phyloP scores from a whole-genome alignment of 1,140 invertebrate species.

The Mya arenaria region DNA sequence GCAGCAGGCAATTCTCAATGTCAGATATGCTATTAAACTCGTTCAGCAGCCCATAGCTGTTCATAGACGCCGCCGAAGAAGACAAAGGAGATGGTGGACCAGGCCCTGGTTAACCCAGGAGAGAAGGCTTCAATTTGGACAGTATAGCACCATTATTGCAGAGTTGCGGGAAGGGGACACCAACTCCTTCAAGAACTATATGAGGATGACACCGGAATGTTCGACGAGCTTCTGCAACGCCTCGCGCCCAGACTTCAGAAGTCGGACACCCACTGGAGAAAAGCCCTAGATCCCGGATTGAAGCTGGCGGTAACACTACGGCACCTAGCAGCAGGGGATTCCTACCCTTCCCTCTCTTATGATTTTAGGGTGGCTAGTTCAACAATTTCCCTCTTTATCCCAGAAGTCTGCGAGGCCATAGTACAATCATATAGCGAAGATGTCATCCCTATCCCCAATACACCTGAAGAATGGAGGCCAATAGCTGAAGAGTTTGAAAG shows the following conservation, averaged over 20 bases:
- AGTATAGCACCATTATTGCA: slow-evolving; percentile 20
- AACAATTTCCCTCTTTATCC: slow-evolving; percentile 40
- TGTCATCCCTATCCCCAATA: neutral
- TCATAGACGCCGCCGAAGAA: slow-evolving; percentile 26
- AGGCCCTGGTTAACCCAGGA: too few relatives aligned
- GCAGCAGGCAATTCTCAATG: slow-evolving; percentile 36
- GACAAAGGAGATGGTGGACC: slow-evolving; percentile 16
- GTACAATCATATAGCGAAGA: slow-evolving; percentile 17
- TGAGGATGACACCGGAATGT: slow-evolving; percentile 59
- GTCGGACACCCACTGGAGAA: slow-evolving; percentile 20
- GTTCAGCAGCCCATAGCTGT: slow-evolving; percentile 33
- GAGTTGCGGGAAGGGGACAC: slow-evolving; percentile 44
- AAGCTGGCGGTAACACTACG: slow-evolving; percentile 54
- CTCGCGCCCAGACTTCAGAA: neutral
- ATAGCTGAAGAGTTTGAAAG: slow-evolving; percentile 29
- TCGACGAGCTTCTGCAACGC: slow-evolving; percentile 44
- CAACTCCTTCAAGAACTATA: slow-evolving; percentile 54
- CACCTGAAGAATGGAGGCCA: slow-evolving; percentile 29
- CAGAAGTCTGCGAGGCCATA: slow-evolving; percentile 54
- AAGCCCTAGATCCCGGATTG: slow-evolving; percentile 54
- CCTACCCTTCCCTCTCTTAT: slow-evolving; percentile 30
- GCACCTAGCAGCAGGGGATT: slow-evolving; percentile 42
- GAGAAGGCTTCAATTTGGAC: slow-evolving; percentile 26
- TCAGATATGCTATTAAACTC: slow-evolving; percentile 7
- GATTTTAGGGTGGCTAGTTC: slow-evolving; percentile 44